Evolutionary conservation across 2,113 vertebrate genomes (phyloP), one percentile per base, ranked within the genome.

Genomic region (Chaenogobius annularis): DNA sequence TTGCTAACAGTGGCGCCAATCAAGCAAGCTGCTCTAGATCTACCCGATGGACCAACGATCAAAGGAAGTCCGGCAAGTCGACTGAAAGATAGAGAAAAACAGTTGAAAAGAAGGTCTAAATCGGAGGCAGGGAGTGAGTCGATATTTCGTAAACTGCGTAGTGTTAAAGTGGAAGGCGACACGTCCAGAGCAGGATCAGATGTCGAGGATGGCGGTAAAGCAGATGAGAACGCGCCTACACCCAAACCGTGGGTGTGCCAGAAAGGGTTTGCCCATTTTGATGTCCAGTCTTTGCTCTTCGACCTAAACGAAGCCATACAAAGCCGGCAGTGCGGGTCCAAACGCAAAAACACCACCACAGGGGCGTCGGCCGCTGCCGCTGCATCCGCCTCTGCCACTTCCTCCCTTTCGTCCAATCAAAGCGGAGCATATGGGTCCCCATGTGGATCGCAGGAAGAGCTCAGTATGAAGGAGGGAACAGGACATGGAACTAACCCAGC

Each of bases 81-180:
- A 12, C 95, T 98, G 74, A 99, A 99, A 80, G 98, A 99, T 73
- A 89, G 97, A 86, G 97, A 99, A 86, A 99, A 99, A 83, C 97
- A 96, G 80, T 94, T 98, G 67, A 99, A 99, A 87, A 94, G 97
- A 67, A 96, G 98, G 54, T 99, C 97, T 66, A 99, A 99, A 85
- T 99, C 98, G 0, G 98, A 99, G 89, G 98, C 98, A 0, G 98
- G 98, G 37, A 97, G 98, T 70, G 97, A 97, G 3, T 99, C 97
- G 20, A 99, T 99, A 91, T 99, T 99, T 86, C 96, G 97, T 72
- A 99, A 99, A 78, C 87, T 99, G 74, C 96, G 98, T 75, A 99
- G 97, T 78, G 96, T 96, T 75, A 97, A 96, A 93, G 95, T 93
- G 40, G 97, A 98, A 58, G 95, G 94, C 1, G 97, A 98, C 58